Percentiles rank a stretch among this genome's conserved stretches.
Evolutionary conservation across 2,797 vertebrate species (phyloP).

Genomic region (Eleutherodactylus coqui): DNA sequence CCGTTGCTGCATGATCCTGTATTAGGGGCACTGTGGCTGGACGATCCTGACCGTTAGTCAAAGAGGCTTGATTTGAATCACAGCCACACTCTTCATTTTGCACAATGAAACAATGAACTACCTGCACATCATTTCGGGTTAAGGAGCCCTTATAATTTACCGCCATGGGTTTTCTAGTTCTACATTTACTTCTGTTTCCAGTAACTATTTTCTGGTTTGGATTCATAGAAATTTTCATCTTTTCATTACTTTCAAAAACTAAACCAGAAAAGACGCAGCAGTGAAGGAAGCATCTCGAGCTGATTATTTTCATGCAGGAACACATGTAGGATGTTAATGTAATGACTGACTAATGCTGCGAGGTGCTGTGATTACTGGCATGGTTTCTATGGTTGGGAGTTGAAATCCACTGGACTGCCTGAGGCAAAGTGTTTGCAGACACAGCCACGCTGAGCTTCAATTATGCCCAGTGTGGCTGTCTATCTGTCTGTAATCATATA

Average conservation of each 20-base stretch:
- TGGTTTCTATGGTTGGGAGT: conserved; percentile 59
- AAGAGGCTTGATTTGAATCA: too few species aligned
- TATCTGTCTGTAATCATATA: conserved; percentile 54
- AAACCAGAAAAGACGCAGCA: neutral
- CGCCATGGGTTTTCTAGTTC: neutral
- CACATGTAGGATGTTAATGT: conserved; percentile 15
- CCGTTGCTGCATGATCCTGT: too few species aligned
- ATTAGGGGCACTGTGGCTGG: too few species aligned
- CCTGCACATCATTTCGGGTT: too few species aligned
- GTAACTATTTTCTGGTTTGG: neutral
- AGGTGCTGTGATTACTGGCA: conserved; percentile 26
- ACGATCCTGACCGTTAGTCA: too few species aligned
- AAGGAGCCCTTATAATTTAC: neutral
- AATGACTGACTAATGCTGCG: conserved; percentile 27
- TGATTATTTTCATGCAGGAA: neutral
- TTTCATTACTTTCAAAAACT: neutral
- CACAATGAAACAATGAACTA: too few species aligned
- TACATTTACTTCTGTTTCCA: neutral
- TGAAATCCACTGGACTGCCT: conserved; percentile 52
- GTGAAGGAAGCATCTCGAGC: neutral
- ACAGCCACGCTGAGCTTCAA: conserved; percentile 59
- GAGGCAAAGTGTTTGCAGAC: conserved; percentile 57
- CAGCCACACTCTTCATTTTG: too few species aligned
- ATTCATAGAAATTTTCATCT: neutral
- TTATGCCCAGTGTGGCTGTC: conserved; percentile 57